A percentile compares a stretch with the other conserved stretches of the same genome.
These are phyloP conservation scores for Drosophila nr. fundita DNA, from an alignment of 2,888 invertebrate genomes.

Conservation along the genomic window DNA sequence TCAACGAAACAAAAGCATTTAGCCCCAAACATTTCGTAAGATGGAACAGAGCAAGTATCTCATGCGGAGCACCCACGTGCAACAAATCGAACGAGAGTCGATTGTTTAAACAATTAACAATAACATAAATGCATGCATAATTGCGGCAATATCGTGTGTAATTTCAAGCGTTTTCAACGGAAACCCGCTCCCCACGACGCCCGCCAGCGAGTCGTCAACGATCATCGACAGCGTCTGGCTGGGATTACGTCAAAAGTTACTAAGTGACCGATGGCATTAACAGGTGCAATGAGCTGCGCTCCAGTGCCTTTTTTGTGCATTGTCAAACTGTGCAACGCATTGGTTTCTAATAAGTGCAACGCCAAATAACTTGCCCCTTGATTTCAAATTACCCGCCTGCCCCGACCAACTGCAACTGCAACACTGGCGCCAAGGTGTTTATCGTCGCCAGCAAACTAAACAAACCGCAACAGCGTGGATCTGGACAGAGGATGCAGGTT, in stretches of 20 bases:
- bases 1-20: conserved; percentile 48
- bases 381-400: not conserved
- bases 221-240: conserved; percentile 13
- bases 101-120: conserved; percentile 78
- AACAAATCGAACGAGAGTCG: conserved; percentile 39
- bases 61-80: conserved; percentile 52
- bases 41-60: conserved; percentile 21
- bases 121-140: conserved; percentile 72
- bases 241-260: not conserved
- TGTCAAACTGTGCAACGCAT: conserved; percentile 43
- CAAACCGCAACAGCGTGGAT: conserved; percentile 51
- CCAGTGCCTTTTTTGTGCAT: conserved; percentile 43
- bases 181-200: conserved; percentile 66
- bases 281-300: conserved; percentile 40
- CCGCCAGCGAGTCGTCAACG: conserved; percentile 65
- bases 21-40: conserved; percentile 53
- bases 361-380: not conserved
- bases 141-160: conserved; percentile 62
- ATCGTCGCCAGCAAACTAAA: conserved; percentile 75
- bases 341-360: conserved; percentile 29
- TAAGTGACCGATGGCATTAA: conserved; percentile 22
- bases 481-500: conserved; percentile 1
- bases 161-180: conserved; percentile 73
- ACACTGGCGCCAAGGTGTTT: conserved; percentile 74
- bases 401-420: not conserved